These are phyloP conservation scores for Aphodius granarius DNA, from an alignment of 2,888 invertebrate species.

Conservation along the genomic window DNA sequence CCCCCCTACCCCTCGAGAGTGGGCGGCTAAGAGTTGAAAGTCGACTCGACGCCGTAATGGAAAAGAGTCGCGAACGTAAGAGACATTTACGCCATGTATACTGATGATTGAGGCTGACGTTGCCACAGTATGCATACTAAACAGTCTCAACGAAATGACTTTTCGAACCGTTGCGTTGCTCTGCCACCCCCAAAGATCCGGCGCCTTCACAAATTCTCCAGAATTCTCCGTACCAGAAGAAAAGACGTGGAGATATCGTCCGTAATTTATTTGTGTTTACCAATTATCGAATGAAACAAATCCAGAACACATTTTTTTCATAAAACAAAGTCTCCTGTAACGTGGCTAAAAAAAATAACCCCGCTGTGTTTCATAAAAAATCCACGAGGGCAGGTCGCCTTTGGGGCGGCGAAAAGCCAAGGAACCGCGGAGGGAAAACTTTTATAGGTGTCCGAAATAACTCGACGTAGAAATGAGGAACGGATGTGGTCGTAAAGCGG, in stretches of 20 bases:
- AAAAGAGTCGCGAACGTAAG: constrained; percentile 48
- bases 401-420: not conserved
- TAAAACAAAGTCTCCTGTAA: too few relatives aligned
- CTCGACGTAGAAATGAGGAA: constrained; percentile 43
- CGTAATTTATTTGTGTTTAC: too few relatives aligned
- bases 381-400: not conserved
- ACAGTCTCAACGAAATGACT: constrained; percentile 35
- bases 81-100: constrained; percentile 49
- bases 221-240: too few relatives aligned
- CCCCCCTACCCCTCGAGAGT: not conserved
- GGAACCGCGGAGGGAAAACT: constrained; percentile 3
- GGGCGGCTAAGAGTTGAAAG: constrained; percentile 6
- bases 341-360: too few relatives aligned
- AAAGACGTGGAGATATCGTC: too few relatives aligned
- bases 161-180: constrained; percentile 34
- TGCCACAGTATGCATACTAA: constrained; percentile 44
- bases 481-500: constrained; percentile 48
- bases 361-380: not conserved
- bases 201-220: not conserved
- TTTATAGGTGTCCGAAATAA: constrained; percentile 47
- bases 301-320: too few relatives aligned
- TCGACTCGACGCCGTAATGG: constrained; percentile 37
- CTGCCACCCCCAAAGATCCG: not conserved
- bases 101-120: constrained; percentile 46
- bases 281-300: too few relatives aligned